Evolutionary conservation across 1,140 invertebrate species (phyloP).

Genomic region (Orchestia grillus): DNA sequence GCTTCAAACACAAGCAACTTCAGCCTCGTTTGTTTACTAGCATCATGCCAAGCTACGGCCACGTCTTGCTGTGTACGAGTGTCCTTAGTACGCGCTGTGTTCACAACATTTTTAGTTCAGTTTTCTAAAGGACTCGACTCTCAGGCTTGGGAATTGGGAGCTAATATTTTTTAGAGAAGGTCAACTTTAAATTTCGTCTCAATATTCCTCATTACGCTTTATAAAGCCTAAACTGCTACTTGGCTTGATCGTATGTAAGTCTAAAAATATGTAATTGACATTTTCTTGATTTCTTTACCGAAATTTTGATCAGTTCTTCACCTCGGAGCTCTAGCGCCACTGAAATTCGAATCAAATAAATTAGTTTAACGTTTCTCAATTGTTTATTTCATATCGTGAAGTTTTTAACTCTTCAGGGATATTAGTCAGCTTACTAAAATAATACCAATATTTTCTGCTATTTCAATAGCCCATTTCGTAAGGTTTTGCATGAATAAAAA

Average conservation of each 20-base stretch:
- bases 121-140: background rate
- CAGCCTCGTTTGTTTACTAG: background rate
- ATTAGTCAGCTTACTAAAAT: background rate
- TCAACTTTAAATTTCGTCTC: background rate
- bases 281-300: background rate
- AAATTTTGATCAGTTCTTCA: background rate
- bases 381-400: too few relatives aligned
- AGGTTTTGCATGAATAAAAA: background rate
- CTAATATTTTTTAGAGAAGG: background rate
- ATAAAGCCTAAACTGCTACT: background rate
- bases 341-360: too few relatives aligned
- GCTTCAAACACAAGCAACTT: background rate
- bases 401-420: too few relatives aligned
- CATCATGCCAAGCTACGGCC: background rate
- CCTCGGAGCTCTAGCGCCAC: background rate
- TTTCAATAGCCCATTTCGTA: background rate
- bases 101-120: background rate
- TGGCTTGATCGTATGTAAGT: background rate
- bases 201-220: background rate
- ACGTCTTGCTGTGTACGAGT: background rate
- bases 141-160: background rate
- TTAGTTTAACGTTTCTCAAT: too few relatives aligned
- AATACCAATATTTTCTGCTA: background rate
- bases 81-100: background rate
- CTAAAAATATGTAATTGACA: background rate